A percentile compares a stretch with the other conserved stretches of the same genome.
Evolutionary conservation across 2,113 vertebrate genomes (phyloP).

Genomic region (Oophaga pumilio): DNA sequence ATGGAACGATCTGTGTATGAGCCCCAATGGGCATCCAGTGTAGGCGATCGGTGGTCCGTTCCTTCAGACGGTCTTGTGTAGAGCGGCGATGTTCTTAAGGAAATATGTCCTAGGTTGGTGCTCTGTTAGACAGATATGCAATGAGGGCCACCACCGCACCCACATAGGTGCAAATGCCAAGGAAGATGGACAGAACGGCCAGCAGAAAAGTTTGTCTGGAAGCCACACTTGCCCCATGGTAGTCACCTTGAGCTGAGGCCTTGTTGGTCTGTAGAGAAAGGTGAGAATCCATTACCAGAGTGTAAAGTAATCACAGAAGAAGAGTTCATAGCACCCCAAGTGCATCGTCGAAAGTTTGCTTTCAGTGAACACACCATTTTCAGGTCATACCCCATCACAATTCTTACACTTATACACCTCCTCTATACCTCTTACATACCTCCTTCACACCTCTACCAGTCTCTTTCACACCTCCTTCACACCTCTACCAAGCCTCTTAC

Average conservation of each 20-base stretch:
- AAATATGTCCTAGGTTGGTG: slow-evolving; percentile 63
- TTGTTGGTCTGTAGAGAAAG: slow-evolving; percentile 80
- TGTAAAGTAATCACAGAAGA: background rate
- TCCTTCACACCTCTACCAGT: too few relatives aligned
- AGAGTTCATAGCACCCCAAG: too few relatives aligned
- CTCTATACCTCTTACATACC: too few relatives aligned
- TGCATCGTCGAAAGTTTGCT: too few relatives aligned
- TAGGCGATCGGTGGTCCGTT: background rate
- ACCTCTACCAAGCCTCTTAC: too few relatives aligned
- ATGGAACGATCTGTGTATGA: background rate
- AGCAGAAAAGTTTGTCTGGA: slow-evolving; percentile 84
- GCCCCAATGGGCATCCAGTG: background rate
- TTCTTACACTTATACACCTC: too few relatives aligned
- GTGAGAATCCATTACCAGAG: slow-evolving; percentile 22
- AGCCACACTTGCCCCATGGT: slow-evolving; percentile 78
- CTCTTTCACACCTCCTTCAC: too few relatives aligned
- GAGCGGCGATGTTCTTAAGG: background rate
- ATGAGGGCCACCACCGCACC: slow-evolving; percentile 82
- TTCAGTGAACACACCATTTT: too few relatives aligned
- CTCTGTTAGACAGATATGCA: slow-evolving; percentile 83
- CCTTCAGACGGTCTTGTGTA: background rate
- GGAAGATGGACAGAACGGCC: slow-evolving; percentile 82
- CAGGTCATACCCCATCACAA: too few relatives aligned
- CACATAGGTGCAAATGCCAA: slow-evolving; percentile 83
- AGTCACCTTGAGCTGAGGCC: slow-evolving; percentile 83